Evolutionary conservation across 2,797 vertebrate species (phyloP).

Genomic region (Melanotaenia parkinsoni): DNA sequence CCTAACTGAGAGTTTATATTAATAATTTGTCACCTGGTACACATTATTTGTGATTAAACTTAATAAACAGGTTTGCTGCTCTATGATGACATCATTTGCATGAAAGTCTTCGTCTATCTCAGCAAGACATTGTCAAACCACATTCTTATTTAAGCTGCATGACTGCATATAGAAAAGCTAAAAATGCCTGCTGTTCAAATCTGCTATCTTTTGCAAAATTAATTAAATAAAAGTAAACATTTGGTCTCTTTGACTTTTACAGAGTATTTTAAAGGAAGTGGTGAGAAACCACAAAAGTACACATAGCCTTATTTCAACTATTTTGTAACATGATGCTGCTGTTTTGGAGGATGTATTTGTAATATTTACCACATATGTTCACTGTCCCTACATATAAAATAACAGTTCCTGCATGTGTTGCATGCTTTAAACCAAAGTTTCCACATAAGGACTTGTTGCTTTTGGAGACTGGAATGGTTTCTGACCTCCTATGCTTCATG

Average conservation of each 20-base stretch:
- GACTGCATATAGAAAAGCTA: background rate
- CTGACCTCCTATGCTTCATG: background rate
- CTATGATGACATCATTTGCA: background rate
- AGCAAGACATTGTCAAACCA: no score
- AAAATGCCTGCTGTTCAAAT: background rate
- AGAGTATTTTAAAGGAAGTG: background rate
- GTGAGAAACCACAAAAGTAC: background rate
- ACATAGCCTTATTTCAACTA: background rate
- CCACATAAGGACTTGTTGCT: background rate
- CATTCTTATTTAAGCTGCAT: background rate
- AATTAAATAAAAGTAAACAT: no score
- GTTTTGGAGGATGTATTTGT: no score
- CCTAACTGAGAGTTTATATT: no score
- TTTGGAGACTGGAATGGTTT: background rate
- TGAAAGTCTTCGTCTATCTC: background rate
- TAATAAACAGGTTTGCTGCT: background rate
- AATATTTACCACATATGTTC: background rate
- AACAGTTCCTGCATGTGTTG: background rate
- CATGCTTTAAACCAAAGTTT: background rate
- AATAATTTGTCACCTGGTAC: no score
- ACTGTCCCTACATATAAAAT: background rate
- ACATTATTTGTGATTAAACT: no score
- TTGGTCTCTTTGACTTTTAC: background rate
- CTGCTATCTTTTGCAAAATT: background rate
- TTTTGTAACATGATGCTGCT: background rate